Evolutionary conservation across 2,797 vertebrate genomes (phyloP), one percentile per base, ranked within the genome.

Genomic region (Cossypha caffra): DNA sequence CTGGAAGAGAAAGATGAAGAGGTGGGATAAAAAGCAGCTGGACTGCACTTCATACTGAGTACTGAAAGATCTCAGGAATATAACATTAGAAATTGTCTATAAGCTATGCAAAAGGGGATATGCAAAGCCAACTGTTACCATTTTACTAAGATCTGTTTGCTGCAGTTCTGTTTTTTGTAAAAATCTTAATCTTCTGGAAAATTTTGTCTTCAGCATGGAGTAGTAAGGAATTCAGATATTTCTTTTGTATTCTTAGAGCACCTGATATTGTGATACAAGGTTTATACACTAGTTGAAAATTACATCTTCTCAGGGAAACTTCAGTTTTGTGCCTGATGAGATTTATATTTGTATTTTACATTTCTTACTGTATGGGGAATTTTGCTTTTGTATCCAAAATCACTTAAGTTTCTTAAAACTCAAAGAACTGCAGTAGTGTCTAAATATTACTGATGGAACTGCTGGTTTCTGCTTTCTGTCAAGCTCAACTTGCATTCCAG

Each of bases 301-400:
- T 69, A 10, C 50, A 58, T 95, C 61, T 72, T 97, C 96, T 98
- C 97, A 97, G 97, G 98, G 95, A 97, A 93, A 86, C 88, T 55
- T 91, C 61, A 61, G 26, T 55, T 92, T 83, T 92, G 62, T 95
- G 90, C 88, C 94, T 97, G 50, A 86, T 79, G 28, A 90, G 52
- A 77, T 45, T 91, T 78, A 77, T 37, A 80, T 13, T 76, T 82
- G 18, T 63, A 87, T 71, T 85, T 73, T 69, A 76, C 8, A 63
- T 55, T 84, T 72, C 40, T 75, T 82, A 73, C 8, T 88, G 10
- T 82, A 79, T 50, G 35, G 18, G 18, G 45, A 85, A 11, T 62
- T 63, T 62, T 86, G 42, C 24, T 75, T 88, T 83, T 67, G 57
- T n/a, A 72, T 79, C 28, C 28, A 73, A 37, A 73, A 63, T 74